Conservation (phyloP, 2,888 invertebrate species). For the Lamproptera curius region DNA sequence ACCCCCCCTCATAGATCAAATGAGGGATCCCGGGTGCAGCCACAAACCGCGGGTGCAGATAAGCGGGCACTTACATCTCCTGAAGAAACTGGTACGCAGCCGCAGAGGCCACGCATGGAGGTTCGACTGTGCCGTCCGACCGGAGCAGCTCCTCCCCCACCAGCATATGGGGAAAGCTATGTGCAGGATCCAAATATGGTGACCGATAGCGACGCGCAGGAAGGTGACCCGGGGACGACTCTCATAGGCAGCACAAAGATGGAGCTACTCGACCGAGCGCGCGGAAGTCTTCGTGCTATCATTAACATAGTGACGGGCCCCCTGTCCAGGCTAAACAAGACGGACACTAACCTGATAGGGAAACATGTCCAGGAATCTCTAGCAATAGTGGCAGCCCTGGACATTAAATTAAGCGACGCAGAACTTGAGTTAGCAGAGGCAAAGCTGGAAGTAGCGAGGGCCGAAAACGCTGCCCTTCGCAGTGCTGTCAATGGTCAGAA, state of each 20-base stretch:
- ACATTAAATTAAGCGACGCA: neutral
- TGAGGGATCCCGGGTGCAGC: neutral
- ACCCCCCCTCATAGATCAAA: no score
- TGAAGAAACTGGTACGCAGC: neutral
- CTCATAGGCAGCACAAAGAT: neutral
- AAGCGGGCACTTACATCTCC: neutral
- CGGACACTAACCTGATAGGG: neutral
- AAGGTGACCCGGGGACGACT: no score
- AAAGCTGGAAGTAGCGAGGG: neutral
- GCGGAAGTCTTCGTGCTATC: neutral
- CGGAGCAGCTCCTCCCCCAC: neutral
- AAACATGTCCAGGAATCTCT: neutral
- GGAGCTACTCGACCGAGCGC: neutral
- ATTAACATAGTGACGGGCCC: no score
- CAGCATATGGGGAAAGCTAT: neutral
- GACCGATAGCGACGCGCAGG: neutral
- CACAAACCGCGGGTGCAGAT: no score
- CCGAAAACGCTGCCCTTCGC: neutral
- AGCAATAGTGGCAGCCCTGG: neutral
- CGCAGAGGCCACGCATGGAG: neutral
- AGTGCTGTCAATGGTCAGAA: no score
- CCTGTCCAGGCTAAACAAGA: neutral
- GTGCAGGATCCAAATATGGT: neutral
- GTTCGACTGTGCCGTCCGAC: neutral
- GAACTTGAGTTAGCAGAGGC: neutral